These are phyloP conservation scores for Battus philenor DNA, from an alignment of 1,140 invertebrate species.

Conservation along the genomic window DNA sequence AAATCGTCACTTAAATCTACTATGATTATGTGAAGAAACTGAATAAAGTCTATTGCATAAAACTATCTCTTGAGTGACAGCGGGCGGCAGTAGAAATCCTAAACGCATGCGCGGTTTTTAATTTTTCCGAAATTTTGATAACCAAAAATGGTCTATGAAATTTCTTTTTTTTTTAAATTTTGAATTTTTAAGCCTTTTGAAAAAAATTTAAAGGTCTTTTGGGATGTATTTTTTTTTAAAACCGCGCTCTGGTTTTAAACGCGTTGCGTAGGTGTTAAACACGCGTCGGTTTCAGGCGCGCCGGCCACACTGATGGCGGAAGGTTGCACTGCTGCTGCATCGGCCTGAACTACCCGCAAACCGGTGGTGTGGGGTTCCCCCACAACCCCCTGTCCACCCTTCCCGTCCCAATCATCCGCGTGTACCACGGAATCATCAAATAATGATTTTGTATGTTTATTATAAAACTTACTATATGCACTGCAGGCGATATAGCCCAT, in stretches of 20 bases:
- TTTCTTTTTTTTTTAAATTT: conserved; percentile 41
- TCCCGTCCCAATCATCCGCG: conserved; percentile 59
- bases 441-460: conserved; percentile 73
- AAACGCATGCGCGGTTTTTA: conserved; percentile 62
- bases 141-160: conserved; percentile 69
- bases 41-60: conserved; percentile 71
- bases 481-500: conserved; percentile 20
- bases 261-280: conserved; percentile 71
- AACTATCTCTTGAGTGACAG: conserved; percentile 70
- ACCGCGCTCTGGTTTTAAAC: conserved; percentile 47
- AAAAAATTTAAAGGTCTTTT: conserved; percentile 36
- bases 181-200: conserved; percentile 56
- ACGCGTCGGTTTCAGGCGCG: conserved; percentile 63
- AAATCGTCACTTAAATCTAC: conserved; percentile 66
- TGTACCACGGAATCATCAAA: conserved; percentile 70
- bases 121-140: conserved; percentile 58
- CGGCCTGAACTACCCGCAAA: conserved; percentile 29
- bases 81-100: conserved; percentile 50
- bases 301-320: conserved; percentile 68
- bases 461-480: conserved; percentile 54
- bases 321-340: conserved; percentile 59
- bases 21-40: conserved; percentile 69
- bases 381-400: conserved; percentile 27
- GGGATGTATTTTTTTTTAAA: conserved; percentile 37
- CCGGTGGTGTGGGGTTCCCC: conserved; percentile 45